Percentiles rank a stretch among this genome's conserved stretches.
These are phyloP conservation scores for Circaetus gallicus DNA, from an alignment of 2,113 vertebrate species.

Conservation along the genomic window DNA sequence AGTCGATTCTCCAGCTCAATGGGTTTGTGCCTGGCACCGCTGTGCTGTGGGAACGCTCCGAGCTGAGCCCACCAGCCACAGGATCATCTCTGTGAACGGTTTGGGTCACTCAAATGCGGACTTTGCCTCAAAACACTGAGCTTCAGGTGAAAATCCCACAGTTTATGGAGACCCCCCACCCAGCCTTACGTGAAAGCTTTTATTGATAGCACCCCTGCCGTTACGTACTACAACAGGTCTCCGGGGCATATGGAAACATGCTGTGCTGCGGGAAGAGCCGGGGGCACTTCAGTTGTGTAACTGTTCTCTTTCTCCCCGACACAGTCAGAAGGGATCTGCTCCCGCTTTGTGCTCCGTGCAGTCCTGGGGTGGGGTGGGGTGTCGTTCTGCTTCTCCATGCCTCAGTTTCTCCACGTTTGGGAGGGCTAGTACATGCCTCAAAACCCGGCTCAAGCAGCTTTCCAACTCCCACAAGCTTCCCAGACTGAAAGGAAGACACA, in stretches of 20 bases:
- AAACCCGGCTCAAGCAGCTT: background rate
- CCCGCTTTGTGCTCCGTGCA: background rate
- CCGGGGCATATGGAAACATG: accelerated
- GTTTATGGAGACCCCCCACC: background rate
- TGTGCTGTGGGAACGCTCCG: accelerated
- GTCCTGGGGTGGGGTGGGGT: no score
- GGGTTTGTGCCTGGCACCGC: background rate
- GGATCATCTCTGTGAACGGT: background rate
- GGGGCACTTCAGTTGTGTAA: background rate
- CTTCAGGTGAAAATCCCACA: background rate
- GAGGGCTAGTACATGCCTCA: accelerated
- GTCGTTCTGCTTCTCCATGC: background rate
- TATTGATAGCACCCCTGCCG: background rate
- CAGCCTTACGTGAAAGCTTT: background rate
- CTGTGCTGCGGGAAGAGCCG: background rate
- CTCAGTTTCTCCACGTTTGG: background rate
- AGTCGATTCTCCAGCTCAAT: background rate
- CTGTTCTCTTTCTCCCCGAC: background rate
- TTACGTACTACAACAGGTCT: background rate
- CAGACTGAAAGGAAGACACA: background rate
- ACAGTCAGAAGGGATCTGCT: background rate
- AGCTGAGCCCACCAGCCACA: background rate
- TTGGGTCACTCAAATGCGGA: accelerated
- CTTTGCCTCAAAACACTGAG: background rate
- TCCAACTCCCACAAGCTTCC: background rate